A percentile compares a stretch with the other conserved stretches of the same genome.
phyloP scores from a whole-genome alignment of 2,797 vertebrate species.

The Crotalus adamanteus region DNA sequence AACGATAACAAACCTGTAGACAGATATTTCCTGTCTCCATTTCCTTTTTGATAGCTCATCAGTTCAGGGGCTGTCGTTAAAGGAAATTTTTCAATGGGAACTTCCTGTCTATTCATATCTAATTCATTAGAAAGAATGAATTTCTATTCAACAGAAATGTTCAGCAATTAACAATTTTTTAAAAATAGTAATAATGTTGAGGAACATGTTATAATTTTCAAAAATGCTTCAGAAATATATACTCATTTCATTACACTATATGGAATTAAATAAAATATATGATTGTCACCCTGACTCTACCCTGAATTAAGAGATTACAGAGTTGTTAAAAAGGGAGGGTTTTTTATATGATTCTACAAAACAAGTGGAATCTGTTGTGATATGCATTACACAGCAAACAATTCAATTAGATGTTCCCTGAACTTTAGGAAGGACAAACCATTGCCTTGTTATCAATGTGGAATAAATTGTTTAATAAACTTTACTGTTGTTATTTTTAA shows the following conservation, averaged over 20 bases:
- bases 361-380: not conserved
- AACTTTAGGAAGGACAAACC: not conserved
- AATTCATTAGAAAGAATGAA: slow-evolving; percentile 48
- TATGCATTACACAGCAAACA: not conserved
- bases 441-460: not conserved
- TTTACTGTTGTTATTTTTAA: not conserved
- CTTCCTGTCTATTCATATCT: slow-evolving; percentile 67
- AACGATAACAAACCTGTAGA: slow-evolving; percentile 75
- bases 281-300: not conserved
- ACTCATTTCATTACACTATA: not conserved
- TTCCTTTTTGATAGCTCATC: slow-evolving; percentile 73
- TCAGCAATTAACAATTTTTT: slow-evolving; percentile 13
- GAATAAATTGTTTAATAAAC: slow-evolving; percentile 17
- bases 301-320: not conserved
- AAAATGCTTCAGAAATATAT: not conserved
- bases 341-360: not conserved
- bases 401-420: slow-evolving; percentile 23
- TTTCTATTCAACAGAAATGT: slow-evolving; percentile 35
- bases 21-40: slow-evolving; percentile 75
- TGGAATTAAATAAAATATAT: not conserved
- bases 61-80: slow-evolving; percentile 62
- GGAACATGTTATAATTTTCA: not conserved
- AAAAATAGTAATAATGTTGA: not conserved
- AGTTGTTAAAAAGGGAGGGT: slow-evolving; percentile 15
- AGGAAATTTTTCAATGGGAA: slow-evolving; percentile 70